Conservation (phyloP, 2,113 vertebrate genomes). For the Lagopus muta region DNA sequence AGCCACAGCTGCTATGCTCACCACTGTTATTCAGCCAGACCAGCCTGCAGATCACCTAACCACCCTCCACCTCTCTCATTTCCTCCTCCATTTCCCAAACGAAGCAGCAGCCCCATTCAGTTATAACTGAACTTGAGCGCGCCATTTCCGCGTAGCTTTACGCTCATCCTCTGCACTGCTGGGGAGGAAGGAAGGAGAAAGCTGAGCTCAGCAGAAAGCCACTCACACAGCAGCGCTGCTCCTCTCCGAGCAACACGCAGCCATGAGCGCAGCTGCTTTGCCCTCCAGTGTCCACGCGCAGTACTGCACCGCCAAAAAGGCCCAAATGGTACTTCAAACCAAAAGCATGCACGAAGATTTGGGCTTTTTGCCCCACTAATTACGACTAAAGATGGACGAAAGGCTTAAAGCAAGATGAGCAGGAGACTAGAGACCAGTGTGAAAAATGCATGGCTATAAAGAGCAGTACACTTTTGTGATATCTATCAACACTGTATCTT, state of each 20-base stretch:
- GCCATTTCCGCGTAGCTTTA: neutral
- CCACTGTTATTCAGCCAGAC: no score
- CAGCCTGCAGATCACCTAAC: neutral
- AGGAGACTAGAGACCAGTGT: neutral
- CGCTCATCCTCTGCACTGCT: neutral
- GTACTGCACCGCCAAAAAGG: neutral
- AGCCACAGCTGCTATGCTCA: neutral
- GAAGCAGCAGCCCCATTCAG: neutral
- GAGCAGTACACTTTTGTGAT: neutral
- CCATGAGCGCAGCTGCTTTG: neutral
- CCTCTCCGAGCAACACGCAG: neutral
- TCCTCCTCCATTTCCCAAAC: neutral
- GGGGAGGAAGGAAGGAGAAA: neutral
- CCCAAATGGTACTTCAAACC: neutral
- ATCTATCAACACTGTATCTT: neutral
- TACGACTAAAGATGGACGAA: neutral
- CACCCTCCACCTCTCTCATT: neutral
- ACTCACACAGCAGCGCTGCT: neutral
- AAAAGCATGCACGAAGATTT: neutral
- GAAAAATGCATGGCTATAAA: neutral
- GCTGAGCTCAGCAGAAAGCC: neutral
- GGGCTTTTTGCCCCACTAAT: neutral
- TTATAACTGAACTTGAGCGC: fast-evolving
- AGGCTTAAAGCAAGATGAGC: neutral
- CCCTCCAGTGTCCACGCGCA: constrained; percentile 35